A percentile compares a stretch with the other conserved stretches of the same genome.
These are phyloP conservation scores for Phoebastria nigripes DNA, from an alignment of 2,797 vertebrate genomes.

Conservation along the genomic window DNA sequence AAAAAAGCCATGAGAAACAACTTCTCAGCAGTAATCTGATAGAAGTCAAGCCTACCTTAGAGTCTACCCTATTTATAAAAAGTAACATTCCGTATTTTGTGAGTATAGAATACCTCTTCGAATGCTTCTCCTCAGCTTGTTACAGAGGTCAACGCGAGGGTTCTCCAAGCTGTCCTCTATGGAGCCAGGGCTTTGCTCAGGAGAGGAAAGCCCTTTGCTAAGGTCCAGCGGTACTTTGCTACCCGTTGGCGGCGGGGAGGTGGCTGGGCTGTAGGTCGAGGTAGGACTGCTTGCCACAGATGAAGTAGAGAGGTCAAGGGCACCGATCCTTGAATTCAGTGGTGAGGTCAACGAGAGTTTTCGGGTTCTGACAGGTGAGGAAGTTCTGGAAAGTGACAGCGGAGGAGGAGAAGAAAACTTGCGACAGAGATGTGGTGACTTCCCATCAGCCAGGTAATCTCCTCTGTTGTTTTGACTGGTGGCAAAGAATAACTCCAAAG, in stretches of 20 bases:
- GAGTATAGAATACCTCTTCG: constrained; percentile 80
- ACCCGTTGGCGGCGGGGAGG: constrained; percentile 83
- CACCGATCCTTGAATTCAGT: constrained; percentile 82
- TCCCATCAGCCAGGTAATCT: constrained; percentile 86
- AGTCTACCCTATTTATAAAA: not conserved
- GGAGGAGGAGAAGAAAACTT: constrained; percentile 97
- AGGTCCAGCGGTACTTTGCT: constrained; percentile 82
- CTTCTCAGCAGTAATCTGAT: not conserved
- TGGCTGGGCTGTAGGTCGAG: constrained; percentile 76
- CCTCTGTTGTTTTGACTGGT: constrained; percentile 88
- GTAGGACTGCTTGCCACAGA: constrained; percentile 76
- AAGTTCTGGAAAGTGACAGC: constrained; percentile 86
- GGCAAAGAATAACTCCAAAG: constrained; percentile 94
- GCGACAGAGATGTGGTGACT: constrained; percentile 91
- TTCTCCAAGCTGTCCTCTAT: constrained; percentile 81
- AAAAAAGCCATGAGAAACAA: not conserved
- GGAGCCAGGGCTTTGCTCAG: constrained; percentile 83
- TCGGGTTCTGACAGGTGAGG: constrained; percentile 89
- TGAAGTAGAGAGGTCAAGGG: constrained; percentile 84
- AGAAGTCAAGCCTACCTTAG: not conserved
- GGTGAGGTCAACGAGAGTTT: constrained; percentile 94
- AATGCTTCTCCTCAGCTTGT: constrained; percentile 89
- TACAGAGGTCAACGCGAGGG: constrained; percentile 84
- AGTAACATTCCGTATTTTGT: not conserved
- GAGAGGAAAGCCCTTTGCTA: constrained; percentile 80